Evolutionary conservation across 1,140 invertebrate species (phyloP).

Genomic region (Xylocopa sonorina): DNA sequence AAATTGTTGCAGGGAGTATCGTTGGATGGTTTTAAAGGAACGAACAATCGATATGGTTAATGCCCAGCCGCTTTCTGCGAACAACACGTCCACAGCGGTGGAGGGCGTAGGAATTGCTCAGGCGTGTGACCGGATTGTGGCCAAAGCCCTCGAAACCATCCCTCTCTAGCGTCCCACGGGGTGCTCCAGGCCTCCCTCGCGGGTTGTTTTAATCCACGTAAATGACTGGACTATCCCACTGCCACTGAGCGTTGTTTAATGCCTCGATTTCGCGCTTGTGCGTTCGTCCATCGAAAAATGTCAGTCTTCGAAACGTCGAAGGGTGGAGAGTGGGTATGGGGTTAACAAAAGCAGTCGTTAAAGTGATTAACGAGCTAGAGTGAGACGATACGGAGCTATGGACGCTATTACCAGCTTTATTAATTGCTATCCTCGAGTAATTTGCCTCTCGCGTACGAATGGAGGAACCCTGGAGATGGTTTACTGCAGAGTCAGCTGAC

Average conservation of each 20-base stretch:
- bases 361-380: conserved; percentile 78
- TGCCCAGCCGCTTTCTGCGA: conserved; percentile 25
- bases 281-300: conserved; percentile 21
- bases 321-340: conserved; percentile 37
- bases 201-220: conserved; percentile 62
- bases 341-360: conserved; percentile 81
- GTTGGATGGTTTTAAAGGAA: conserved; percentile 38
- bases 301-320: too few species aligned
- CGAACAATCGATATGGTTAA: conserved; percentile 17
- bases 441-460: conserved; percentile 68
- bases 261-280: conserved; percentile 41
- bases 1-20: too few species aligned
- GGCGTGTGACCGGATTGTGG: conserved; percentile 65
- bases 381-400: conserved; percentile 68
- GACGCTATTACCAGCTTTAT: conserved; percentile 79
- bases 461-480: conserved; percentile 28
- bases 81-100: conserved; percentile 2
- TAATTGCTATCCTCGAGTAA: conserved; percentile 81
- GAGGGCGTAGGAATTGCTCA: conserved; percentile 43
- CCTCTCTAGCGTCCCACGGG: conserved; percentile 28
- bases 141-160: conserved; percentile 51
- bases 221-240: conserved; percentile 57
- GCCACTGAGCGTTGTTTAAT: conserved; percentile 58
- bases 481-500: conserved; percentile 47
- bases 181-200: conserved; percentile 32